Evolutionary conservation across 1,140 invertebrate genomes (phyloP), one percentile per base, ranked within the genome.

Genomic region (Augochlora pura): DNA sequence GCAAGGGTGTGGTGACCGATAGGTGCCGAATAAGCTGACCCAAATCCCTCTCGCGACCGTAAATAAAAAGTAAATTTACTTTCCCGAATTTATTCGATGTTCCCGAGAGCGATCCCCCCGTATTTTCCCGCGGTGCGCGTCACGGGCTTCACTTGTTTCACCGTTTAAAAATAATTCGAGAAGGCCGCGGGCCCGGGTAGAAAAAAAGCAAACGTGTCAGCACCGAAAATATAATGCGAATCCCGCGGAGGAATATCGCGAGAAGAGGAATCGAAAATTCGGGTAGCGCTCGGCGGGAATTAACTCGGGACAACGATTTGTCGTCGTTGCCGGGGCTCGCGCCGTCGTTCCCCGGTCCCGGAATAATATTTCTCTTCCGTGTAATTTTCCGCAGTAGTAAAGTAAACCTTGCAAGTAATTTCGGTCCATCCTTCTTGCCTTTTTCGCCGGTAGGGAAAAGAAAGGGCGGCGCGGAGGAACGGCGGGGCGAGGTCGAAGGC

Each of bases 351-450:
- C 14, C 32, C 54, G 10, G 21, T 21, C 2, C 39, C 68, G 54
- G 25, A 39, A n/a, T 21, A 46, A 67, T 76, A 76, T 67, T 65
- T 75, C 63, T 57, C 54, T 49, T 66, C 39, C 49, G 25, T 38
- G 46, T 57, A 75, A 70, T 74, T 75, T 75, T 74, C 52, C 23
- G 21, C 27, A 59, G 57, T 49, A 54, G 73, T n/a, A 9, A 80
- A 82, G 62, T 77, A 71, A 84, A 76, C 60, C 38, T 69, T 60
- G 42, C 68, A 59, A 67, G 65, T 71, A 80, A 80, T 84, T 69
- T 62, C 49, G 21, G 77, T 42, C 57, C 67, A 76, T 77, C 63
- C 52, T 77, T 73, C 70, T 70, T 54, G 38, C 60, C 18, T 60
- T 42, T 68, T 74, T 70, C 67, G 60, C 27, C 25, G 21, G 14